phyloP scores from a whole-genome alignment of 2,113 vertebrate genomes.

The Chlamydotis undulata region DNA sequence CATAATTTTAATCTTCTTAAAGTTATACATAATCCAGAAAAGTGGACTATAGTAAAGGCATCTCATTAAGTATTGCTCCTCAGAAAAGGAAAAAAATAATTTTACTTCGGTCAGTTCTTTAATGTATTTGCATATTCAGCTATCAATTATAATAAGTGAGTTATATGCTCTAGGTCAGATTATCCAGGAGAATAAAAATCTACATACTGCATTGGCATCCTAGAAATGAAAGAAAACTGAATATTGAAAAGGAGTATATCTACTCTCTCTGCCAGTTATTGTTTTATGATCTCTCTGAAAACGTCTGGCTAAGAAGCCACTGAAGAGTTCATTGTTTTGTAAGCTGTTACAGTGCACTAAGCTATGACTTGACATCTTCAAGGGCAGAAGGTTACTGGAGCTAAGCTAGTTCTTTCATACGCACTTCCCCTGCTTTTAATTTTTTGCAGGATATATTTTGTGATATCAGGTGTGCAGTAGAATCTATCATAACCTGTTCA shows the following conservation, averaged over 20 bases:
- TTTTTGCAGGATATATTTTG: background rate
- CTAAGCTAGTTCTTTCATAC: background rate
- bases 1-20: background rate
- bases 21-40: background rate
- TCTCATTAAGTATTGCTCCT: background rate
- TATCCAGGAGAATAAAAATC: background rate
- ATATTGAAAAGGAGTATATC: background rate
- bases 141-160: background rate
- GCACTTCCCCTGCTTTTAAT: accelerated
- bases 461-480: background rate
- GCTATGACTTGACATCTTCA: background rate
- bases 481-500: background rate
- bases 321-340: background rate
- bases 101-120: background rate
- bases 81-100: background rate
- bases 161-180: background rate
- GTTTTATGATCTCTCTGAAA: background rate
- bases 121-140: background rate
- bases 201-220: background rate
- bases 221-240: background rate
- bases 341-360: background rate
- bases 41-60: background rate
- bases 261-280: background rate
- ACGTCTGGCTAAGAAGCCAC: background rate
- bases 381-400: background rate